A percentile compares a stretch with the other conserved stretches of the same genome.
Evolutionary conservation across 2,888 invertebrate species (phyloP).

Genomic region (Acrobasis repandana): DNA sequence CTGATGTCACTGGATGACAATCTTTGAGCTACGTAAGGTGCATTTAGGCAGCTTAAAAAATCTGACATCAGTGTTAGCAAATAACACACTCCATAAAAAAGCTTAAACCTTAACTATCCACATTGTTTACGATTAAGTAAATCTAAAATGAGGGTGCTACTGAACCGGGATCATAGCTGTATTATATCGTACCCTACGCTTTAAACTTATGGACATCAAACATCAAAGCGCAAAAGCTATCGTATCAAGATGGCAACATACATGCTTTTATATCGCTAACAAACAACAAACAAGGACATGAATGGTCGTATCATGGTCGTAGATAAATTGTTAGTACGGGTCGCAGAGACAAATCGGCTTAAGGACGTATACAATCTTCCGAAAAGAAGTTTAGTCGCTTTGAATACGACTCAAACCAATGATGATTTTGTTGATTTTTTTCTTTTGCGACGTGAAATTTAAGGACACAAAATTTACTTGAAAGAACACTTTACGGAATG

Average conservation of each 20-base stretch:
- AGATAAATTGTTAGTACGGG: slow-evolving; percentile 14
- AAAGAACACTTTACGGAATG: no score
- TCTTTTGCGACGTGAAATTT: background rate
- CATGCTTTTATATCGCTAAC: slow-evolving; percentile 7
- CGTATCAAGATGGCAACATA: background rate
- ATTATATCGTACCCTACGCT: background rate
- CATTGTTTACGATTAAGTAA: no score
- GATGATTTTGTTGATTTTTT: background rate
- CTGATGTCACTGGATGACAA: no score
- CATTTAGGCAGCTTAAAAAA: no score
- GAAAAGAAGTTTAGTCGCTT: background rate
- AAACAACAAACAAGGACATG: slow-evolving; percentile 6
- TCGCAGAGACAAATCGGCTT: slow-evolving; percentile 13
- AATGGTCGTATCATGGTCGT: slow-evolving; percentile 5
- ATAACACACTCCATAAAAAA: no score
- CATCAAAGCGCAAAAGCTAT: slow-evolving; percentile 6
- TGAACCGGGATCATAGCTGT: no score
- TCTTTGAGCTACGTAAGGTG: no score
- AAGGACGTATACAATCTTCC: background rate
- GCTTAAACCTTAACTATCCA: no score
- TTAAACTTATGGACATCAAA: background rate
- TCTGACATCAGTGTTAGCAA: no score
- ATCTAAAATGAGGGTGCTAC: no score
- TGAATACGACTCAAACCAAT: slow-evolving; percentile 5
- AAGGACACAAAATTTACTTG: no score